Evolutionary conservation across 2,113 vertebrate species (phyloP).

Genomic region (Nicator chloris): DNA sequence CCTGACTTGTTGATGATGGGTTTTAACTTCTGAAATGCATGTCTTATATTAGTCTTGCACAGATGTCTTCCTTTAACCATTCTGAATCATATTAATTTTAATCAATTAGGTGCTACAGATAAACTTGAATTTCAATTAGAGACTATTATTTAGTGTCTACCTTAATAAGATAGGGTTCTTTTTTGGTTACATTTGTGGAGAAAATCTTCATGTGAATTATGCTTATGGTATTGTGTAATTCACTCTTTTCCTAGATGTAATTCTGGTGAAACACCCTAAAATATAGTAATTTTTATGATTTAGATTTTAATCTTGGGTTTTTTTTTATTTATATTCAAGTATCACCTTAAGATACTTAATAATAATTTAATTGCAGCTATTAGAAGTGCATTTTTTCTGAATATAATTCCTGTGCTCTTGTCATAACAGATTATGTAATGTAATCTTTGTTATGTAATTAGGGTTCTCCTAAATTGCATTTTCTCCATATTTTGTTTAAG

Average conservation of each 20-base stretch:
- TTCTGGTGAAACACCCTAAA: not conserved
- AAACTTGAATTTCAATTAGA: not conserved
- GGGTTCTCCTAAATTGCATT: not conserved
- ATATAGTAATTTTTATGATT: not conserved
- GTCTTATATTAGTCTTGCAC: not conserved
- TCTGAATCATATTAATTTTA: not conserved
- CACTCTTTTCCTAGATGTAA: not conserved
- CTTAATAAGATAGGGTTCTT: not conserved
- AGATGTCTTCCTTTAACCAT: not conserved
- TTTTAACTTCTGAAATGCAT: not conserved
- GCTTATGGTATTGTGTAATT: not conserved
- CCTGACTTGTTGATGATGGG: not conserved
- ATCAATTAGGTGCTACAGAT: not conserved
- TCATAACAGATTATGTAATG: not conserved
- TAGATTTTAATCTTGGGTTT: not conserved
- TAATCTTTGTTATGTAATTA: not conserved
- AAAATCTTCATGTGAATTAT: not conserved
- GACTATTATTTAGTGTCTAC: not conserved
- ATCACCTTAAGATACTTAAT: not conserved
- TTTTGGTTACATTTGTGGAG: not conserved
- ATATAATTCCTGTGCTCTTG: not conserved
- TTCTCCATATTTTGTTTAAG: not conserved
- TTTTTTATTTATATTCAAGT: not conserved
- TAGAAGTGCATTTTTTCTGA: not conserved
- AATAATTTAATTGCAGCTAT: constrained; percentile 2